These are phyloP conservation scores for Dioctria linearis DNA, from an alignment of 2,888 invertebrate species.

Conservation along the genomic window DNA sequence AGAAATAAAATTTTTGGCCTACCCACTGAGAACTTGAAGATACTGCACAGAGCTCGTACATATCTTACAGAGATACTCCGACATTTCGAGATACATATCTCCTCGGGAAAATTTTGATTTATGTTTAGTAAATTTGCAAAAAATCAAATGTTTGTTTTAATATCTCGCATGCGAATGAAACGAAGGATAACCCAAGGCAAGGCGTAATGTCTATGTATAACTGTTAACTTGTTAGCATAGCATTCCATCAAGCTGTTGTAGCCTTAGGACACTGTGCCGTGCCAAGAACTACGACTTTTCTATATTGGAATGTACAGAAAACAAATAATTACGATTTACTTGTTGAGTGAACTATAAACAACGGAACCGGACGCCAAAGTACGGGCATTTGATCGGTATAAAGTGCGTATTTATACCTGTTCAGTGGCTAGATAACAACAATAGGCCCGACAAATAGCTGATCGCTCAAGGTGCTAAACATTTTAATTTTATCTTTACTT, in stretches of 20 bases:
- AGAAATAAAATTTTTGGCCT: slow-evolving; percentile 13
- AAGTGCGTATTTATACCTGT: slow-evolving; percentile 19
- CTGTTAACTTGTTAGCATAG: slow-evolving; percentile 14
- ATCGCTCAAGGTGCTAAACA: slow-evolving; percentile 16
- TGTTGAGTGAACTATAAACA: background rate
- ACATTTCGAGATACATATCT: slow-evolving; percentile 14
- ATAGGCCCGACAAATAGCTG: slow-evolving; percentile 6
- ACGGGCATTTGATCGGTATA: background rate
- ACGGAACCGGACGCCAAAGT: background rate
- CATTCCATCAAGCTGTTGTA: slow-evolving; percentile 14
- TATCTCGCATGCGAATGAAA: slow-evolving; percentile 2
- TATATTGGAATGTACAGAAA: background rate
- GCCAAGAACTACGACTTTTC: slow-evolving; percentile 11
- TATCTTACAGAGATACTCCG: background rate
- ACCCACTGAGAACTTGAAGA: background rate
- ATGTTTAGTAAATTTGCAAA: background rate
- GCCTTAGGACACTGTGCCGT: background rate
- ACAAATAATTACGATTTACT: slow-evolving; percentile 15
- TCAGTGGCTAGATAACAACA: background rate
- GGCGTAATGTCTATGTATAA: background rate
- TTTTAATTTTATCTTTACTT: slow-evolving; percentile 13
- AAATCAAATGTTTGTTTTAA: slow-evolving; percentile 24
- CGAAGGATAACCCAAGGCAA: slow-evolving; percentile 10
- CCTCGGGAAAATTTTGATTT: slow-evolving; percentile 14
- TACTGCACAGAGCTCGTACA: background rate